phyloP scores from a whole-genome alignment of 2,797 vertebrate species.

The Xenops minutus region DNA sequence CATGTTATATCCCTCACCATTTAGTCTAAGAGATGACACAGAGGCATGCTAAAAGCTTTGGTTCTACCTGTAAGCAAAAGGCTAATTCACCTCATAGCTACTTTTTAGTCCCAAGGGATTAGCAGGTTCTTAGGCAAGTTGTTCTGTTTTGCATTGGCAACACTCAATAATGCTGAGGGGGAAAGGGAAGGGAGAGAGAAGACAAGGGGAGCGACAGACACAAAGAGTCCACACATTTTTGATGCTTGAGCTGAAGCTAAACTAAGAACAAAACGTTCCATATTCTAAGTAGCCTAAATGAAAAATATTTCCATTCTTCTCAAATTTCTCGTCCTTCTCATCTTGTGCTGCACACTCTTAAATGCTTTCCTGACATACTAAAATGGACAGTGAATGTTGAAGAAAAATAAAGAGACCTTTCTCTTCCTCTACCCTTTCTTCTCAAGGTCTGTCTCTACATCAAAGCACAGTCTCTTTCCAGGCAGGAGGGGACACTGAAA shows the following conservation, averaged over 20 bases:
- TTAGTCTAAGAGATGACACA: not conserved
- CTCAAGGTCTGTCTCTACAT: not conserved
- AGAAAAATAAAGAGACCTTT: not conserved
- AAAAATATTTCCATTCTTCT: not conserved
- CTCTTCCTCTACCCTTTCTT: not conserved
- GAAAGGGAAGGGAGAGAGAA: not conserved
- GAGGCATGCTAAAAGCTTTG: not conserved
- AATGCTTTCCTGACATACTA: not conserved
- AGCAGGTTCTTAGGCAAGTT: not conserved
- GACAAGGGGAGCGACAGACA: not conserved
- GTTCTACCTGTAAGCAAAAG: not conserved
- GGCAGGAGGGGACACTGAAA: not conserved
- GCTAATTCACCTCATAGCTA: not conserved
- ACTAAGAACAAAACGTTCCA: not conserved
- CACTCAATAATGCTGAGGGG: not conserved
- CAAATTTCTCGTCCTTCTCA: not conserved
- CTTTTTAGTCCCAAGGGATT: not conserved
- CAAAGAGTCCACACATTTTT: not conserved
- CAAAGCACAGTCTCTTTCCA: not conserved
- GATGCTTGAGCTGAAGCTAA: not conserved
- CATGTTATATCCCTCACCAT: not conserved
- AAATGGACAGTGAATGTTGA: not conserved
- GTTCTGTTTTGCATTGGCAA: not conserved
- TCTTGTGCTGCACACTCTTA: not conserved
- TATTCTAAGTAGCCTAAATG: not conserved